A percentile compares a stretch with the other conserved stretches of the same genome.
These are phyloP conservation scores for Anser brachyrhynchus DNA, from an alignment of 2,113 vertebrate species.

Conservation along the genomic window DNA sequence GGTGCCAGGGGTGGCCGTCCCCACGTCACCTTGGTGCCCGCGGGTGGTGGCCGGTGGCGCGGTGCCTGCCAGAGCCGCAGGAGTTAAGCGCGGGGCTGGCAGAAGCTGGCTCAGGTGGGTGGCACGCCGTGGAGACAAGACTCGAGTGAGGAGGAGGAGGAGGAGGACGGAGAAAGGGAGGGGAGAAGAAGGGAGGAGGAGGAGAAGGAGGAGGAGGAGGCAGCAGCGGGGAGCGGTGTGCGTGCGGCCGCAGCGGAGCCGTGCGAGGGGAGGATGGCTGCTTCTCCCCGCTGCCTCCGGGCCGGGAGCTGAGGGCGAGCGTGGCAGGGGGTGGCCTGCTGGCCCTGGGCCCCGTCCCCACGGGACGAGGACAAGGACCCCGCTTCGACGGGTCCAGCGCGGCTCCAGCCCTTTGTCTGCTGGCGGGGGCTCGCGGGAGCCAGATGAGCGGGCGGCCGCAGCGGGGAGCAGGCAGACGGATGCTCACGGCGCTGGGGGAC, in stretches of 20 bases:
- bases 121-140: constrained; percentile 46
- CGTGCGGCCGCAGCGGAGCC: neutral
- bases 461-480: neutral
- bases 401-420: neutral
- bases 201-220: neutral
- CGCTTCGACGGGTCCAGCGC: neutral
- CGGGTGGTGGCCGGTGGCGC: neutral
- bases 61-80: neutral
- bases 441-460: constrained; percentile 43
- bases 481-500: neutral
- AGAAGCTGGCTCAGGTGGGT: constrained; percentile 58
- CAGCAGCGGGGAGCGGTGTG: neutral
- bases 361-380: neutral
- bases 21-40: neutral
- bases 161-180: constrained; percentile 20
- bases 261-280: neutral
- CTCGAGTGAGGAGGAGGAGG: neutral
- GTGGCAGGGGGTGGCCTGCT: neutral
- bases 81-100: constrained; percentile 44
- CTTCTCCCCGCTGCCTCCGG: neutral
- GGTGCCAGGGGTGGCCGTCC: neutral
- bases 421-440: neutral
- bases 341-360: neutral
- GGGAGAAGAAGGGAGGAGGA: neutral
- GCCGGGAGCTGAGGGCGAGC: neutral